Conservation (phyloP, 2,888 invertebrate genomes). For the Lasioglossum calceatum region DNA sequence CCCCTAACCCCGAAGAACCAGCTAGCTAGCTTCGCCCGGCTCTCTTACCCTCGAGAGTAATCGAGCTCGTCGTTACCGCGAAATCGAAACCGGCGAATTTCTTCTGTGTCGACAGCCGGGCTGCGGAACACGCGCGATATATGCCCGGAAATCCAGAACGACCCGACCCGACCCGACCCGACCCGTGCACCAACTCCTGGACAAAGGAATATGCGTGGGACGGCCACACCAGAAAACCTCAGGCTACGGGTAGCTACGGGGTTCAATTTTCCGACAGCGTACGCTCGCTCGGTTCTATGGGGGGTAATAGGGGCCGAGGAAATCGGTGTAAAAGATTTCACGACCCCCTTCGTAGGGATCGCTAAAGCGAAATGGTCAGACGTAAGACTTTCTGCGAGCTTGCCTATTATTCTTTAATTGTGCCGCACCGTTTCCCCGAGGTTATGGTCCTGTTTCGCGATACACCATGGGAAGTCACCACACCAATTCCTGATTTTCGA, state of each 20-base stretch:
- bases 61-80: slow-evolving; percentile 63
- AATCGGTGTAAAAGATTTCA: slow-evolving; percentile 50
- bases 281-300: slow-evolving; percentile 11
- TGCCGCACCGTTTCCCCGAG: not conserved
- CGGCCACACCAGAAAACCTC: not conserved
- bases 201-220: slow-evolving; percentile 48
- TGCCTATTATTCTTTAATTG: slow-evolving; percentile 21
- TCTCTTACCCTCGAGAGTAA: slow-evolving; percentile 53
- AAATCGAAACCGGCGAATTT: slow-evolving; percentile 68
- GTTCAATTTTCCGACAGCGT: slow-evolving; percentile 45
- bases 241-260: not conserved
- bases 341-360: not conserved
- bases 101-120: slow-evolving; percentile 39
- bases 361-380: not conserved
- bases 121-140: slow-evolving; percentile 35
- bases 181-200: slow-evolving; percentile 42
- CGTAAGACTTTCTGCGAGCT: not conserved
- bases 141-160: slow-evolving; percentile 11
- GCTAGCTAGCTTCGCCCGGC: not conserved
- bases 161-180: slow-evolving; percentile 9
- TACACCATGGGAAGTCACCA: too few species aligned
- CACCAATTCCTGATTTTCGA: too few species aligned
- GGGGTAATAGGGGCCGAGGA: slow-evolving; percentile 39
- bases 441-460: not conserved
- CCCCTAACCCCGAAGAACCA: not conserved